Conservation (phyloP, 2,797 vertebrate species). For the Manis javanica region DNA sequence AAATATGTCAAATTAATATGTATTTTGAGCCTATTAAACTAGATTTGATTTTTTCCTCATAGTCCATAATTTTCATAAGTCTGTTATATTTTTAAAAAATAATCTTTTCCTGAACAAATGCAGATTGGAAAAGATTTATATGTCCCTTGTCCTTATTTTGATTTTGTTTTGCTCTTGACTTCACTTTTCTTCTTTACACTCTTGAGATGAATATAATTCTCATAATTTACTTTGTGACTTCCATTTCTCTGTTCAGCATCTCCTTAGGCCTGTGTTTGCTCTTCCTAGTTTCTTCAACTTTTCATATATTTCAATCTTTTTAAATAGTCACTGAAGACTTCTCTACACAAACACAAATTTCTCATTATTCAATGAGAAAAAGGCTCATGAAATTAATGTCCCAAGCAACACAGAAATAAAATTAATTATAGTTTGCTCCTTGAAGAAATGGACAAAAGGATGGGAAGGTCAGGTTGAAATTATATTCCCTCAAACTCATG, state of each 20-base stretch:
- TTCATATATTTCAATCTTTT: slow-evolving; percentile 46
- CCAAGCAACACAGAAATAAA: slow-evolving; percentile 44
- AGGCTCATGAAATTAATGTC: slow-evolving; percentile 42
- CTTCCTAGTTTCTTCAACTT: neutral
- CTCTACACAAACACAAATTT: neutral
- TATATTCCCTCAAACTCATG: neutral
- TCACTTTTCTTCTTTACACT: neutral
- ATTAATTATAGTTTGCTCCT: slow-evolving; percentile 53
- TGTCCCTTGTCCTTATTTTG: neutral
- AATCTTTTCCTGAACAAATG: slow-evolving; percentile 22
- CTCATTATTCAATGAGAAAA: slow-evolving; percentile 56
- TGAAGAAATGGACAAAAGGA: slow-evolving; percentile 34
- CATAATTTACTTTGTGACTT: slow-evolving; percentile 23
- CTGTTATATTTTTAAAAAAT: slow-evolving; percentile 15
- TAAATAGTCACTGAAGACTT: slow-evolving; percentile 10
- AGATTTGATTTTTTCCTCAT: slow-evolving; percentile 12
- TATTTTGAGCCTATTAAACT: slow-evolving; percentile 8
- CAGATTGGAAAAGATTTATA: neutral
- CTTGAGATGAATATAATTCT: neutral
- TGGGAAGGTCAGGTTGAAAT: slow-evolving; percentile 26
- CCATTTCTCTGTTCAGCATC: neutral
- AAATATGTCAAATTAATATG: neutral
- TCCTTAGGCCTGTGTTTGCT: slow-evolving; percentile 18
- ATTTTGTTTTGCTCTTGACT: neutral
- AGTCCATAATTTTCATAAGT: slow-evolving; percentile 28